phyloP scores from a whole-genome alignment of 2,113 vertebrate species.

The Phalacrocorax pelagicus region DNA sequence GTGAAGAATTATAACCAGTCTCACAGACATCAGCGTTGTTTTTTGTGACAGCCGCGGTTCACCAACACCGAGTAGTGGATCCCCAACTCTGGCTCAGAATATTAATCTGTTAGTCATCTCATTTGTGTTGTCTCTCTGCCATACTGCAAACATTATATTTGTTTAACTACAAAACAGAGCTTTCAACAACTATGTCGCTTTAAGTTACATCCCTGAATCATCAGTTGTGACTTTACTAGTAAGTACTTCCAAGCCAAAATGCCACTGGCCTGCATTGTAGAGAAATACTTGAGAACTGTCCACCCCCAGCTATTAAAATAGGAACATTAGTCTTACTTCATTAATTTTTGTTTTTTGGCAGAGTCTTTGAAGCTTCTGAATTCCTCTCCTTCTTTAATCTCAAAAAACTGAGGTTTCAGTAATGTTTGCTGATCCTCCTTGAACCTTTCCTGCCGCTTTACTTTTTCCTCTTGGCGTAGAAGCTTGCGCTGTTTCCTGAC shows the following conservation, averaged over 20 bases:
- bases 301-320: background rate
- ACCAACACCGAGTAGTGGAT: background rate
- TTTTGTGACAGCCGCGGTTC: background rate
- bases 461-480: constrained; percentile 83
- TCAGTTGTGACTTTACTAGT: background rate
- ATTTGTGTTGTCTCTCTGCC: background rate
- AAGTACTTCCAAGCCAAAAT: background rate
- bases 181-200: background rate
- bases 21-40: background rate
- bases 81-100: background rate
- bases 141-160: background rate
- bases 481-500: constrained; percentile 92
- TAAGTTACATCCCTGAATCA: background rate
- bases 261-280: background rate
- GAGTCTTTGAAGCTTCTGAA: constrained; percentile 93
- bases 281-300: background rate
- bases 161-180: background rate
- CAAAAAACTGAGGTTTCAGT: constrained; percentile 92
- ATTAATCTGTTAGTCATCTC: background rate
- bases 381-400: constrained; percentile 95
- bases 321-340: constrained; percentile 83
- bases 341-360: constrained; percentile 86
- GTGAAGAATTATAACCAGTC: background rate
- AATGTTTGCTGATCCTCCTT: constrained; percentile 84
- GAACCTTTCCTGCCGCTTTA: constrained; percentile 77